Evolutionary conservation across 2,113 vertebrate genomes (phyloP).

Genomic region (Centropus unirufus): DNA sequence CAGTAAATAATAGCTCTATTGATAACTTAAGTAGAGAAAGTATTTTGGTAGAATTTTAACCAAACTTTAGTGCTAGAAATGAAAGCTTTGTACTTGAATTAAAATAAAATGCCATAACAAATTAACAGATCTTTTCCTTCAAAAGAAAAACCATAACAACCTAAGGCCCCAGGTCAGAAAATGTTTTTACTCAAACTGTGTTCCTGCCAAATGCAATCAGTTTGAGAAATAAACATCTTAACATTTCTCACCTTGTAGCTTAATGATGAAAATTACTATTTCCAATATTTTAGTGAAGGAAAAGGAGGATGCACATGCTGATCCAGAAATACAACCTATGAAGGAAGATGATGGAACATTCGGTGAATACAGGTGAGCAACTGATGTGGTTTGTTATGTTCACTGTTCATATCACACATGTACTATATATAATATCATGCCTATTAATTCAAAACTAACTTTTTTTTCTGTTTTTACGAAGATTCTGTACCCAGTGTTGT

Average conservation of each 20-base stretch:
- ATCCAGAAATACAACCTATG: slow-evolving; percentile 99
- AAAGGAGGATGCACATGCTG: slow-evolving; percentile 96
- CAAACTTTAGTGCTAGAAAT: background rate
- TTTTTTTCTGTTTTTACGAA: background rate
- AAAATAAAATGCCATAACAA: background rate
- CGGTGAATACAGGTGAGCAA: slow-evolving; percentile 97
- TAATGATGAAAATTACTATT: slow-evolving; percentile 9
- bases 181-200: background rate
- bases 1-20: background rate
- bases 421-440: background rate
- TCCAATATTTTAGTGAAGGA: slow-evolving; percentile 89
- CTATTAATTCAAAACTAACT: slow-evolving; percentile 38
- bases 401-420: background rate
- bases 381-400: background rate
- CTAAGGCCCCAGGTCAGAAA: background rate
- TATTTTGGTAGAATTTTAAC: background rate
- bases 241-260: background rate
- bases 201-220: background rate
- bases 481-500: background rate
- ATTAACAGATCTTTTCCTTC: background rate
- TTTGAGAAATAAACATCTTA: background rate
- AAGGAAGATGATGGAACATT: slow-evolving; percentile 98
- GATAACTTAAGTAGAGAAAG: background rate
- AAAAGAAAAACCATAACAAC: background rate
- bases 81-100: background rate